Conservation (phyloP, 1,140 invertebrate genomes). For the Portunus trituberculatus region DNA sequence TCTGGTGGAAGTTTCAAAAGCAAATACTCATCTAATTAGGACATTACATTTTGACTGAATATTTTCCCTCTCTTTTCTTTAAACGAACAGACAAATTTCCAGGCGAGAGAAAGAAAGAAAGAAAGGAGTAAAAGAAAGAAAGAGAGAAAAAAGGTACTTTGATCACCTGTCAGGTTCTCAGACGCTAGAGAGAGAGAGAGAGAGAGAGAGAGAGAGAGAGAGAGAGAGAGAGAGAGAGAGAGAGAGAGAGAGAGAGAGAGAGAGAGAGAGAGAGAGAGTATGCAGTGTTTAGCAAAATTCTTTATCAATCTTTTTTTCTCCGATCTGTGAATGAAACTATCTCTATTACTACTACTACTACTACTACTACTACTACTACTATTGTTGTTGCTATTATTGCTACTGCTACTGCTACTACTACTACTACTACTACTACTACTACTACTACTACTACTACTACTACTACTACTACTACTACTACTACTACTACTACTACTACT, state of each 20-base stretch:
- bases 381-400: neutral
- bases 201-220: constrained; percentile 20
- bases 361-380: neutral
- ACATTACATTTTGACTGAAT: neutral
- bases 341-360: neutral
- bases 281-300: neutral
- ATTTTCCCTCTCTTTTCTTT: neutral
- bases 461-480: neutral
- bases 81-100: constrained; percentile 3
- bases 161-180: constrained; percentile 18
- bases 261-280: neutral
- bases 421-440: constrained; percentile 8
- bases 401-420: neutral
- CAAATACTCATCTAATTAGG: constrained; percentile 14
- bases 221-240: constrained; percentile 29
- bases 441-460: neutral
- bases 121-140: neutral
- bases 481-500: neutral
- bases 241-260: constrained; percentile 29
- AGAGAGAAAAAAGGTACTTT: neutral
- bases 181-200: constrained; percentile 5
- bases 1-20: neutral
- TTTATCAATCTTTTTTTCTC: neutral
- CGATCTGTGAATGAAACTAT: neutral
- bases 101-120: neutral